Percentiles rank a stretch among this genome's conserved stretches.
Evolutionary conservation across 1,140 invertebrate genomes (phyloP).

Genomic region (Drosophila virilis): DNA sequence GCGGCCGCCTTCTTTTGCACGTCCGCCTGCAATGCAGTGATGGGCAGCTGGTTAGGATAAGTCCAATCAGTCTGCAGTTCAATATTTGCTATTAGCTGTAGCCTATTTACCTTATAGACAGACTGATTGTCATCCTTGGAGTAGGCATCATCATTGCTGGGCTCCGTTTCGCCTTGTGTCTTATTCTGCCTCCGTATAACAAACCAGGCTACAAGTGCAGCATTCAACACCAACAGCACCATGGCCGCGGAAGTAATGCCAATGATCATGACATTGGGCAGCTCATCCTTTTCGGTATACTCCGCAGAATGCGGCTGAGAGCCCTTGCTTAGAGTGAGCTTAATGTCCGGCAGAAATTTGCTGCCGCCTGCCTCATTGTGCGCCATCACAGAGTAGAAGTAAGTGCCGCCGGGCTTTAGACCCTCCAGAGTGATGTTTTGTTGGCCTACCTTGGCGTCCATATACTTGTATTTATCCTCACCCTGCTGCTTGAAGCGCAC

Average conservation of each 20-base stretch:
- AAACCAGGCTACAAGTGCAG: constrained; percentile 92
- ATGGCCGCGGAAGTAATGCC: constrained; percentile 91
- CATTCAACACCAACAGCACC: constrained; percentile 91
- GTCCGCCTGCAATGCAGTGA: constrained; percentile 82
- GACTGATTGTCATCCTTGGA: constrained; percentile 89
- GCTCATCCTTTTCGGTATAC: constrained; percentile 87
- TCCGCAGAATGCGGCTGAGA: constrained; percentile 87
- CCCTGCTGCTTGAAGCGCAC: constrained; percentile 87
- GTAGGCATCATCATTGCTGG: constrained; percentile 92
- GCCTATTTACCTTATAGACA: constrained; percentile 84
- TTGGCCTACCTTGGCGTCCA: constrained; percentile 91
- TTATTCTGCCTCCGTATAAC: constrained; percentile 88
- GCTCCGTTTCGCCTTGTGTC: constrained; percentile 85
- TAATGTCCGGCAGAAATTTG: constrained; percentile 91
- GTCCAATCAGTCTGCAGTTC: constrained; percentile 15
- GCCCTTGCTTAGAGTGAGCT: constrained; percentile 87
- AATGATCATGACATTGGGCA: constrained; percentile 91
- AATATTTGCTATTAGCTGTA: constrained; percentile 5
- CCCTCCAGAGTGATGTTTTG: constrained; percentile 88
- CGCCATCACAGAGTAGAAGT: constrained; percentile 94
- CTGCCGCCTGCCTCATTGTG: constrained; percentile 94
- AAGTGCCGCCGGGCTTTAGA: constrained; percentile 92
- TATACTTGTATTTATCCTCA: constrained; percentile 88
- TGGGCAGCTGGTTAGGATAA: constrained; percentile 74
- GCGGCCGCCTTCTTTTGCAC: constrained; percentile 82